phyloP scores from a whole-genome alignment of 2,797 vertebrate species.

The Coregonus suidteri region DNA sequence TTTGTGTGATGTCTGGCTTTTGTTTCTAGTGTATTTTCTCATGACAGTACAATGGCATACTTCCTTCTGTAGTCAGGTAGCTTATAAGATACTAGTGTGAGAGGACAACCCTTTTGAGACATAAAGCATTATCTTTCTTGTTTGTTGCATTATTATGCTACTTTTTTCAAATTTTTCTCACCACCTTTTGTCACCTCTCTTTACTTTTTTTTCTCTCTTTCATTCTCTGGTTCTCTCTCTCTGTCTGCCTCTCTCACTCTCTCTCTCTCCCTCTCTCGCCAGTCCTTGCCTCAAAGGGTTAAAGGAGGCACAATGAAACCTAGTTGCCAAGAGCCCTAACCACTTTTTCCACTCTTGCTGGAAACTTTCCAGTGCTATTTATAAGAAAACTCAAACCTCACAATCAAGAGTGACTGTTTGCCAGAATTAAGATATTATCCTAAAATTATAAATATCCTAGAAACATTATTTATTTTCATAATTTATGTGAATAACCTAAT shows the following conservation, averaged over 20 bases:
- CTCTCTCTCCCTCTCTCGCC: neutral
- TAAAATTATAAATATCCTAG: neutral
- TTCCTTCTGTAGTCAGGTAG: neutral
- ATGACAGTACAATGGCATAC: neutral
- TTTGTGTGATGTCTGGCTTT: neutral
- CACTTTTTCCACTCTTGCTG: conserved; percentile 76
- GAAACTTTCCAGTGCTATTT: conserved; percentile 77
- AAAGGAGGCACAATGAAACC: conserved; percentile 59
- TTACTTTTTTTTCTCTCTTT: neutral
- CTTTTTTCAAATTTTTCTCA: neutral
- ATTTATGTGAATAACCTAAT: neutral
- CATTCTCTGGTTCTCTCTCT: conserved; percentile 1
- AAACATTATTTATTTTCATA: neutral
- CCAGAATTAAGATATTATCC: conserved; percentile 33
- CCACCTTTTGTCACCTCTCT: neutral
- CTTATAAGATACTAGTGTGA: neutral
- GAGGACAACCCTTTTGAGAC: neutral
- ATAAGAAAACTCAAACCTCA: conserved; percentile 62
- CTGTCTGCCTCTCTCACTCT: conserved; percentile 8
- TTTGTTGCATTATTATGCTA: neutral
- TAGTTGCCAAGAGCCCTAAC: conserved; percentile 65
- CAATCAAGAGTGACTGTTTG: conserved; percentile 61
- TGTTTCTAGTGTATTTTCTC: neutral
- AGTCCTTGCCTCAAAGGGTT: conserved; percentile 57
- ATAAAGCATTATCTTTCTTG: neutral